Evolutionary conservation across 1,140 invertebrate species (phyloP).

Genomic region (Thaumatotibia leucotreta): DNA sequence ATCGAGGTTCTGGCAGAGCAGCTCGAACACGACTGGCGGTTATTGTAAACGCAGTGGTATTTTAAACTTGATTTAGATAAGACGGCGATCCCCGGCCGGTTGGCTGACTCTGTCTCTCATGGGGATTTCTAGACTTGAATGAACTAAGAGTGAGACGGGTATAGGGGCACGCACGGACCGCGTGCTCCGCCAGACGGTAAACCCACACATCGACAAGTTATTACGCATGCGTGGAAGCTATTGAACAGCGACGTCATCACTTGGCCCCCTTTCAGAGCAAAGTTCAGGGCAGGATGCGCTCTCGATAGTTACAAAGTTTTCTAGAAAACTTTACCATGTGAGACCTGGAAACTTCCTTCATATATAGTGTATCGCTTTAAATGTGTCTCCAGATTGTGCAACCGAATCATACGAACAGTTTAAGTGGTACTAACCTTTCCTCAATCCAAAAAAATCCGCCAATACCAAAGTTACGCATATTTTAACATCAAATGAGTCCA

Average conservation of each 20-base stretch:
- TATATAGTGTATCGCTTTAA: not conserved
- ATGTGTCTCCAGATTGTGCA: not conserved
- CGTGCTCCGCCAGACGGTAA: constrained; percentile 52
- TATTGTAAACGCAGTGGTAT: constrained; percentile 51
- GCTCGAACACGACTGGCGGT: constrained; percentile 63
- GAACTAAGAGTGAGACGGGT: constrained; percentile 37
- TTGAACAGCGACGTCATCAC: constrained; percentile 57
- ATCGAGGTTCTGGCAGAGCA: constrained; percentile 31
- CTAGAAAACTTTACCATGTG: not conserved
- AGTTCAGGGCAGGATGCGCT: constrained; percentile 40
- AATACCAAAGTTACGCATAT: too few species aligned
- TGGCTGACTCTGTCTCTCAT: constrained; percentile 22
- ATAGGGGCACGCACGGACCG: constrained; percentile 52
- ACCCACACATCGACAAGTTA: constrained; percentile 48
- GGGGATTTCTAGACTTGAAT: constrained; percentile 39
- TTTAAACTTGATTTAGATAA: constrained; percentile 61
- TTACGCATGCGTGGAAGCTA: constrained; percentile 65
- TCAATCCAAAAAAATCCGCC: too few species aligned
- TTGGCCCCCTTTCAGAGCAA: constrained; percentile 56
- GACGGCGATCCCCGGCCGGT: constrained; percentile 51
- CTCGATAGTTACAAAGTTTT: not conserved
- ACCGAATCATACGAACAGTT: not conserved
- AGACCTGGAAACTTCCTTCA: not conserved
- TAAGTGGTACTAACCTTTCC: too few species aligned
- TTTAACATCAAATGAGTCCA: too few species aligned